These are phyloP conservation scores for Alaudala cheleensis DNA, from an alignment of 2,113 vertebrate genomes.

Conservation along the genomic window DNA sequence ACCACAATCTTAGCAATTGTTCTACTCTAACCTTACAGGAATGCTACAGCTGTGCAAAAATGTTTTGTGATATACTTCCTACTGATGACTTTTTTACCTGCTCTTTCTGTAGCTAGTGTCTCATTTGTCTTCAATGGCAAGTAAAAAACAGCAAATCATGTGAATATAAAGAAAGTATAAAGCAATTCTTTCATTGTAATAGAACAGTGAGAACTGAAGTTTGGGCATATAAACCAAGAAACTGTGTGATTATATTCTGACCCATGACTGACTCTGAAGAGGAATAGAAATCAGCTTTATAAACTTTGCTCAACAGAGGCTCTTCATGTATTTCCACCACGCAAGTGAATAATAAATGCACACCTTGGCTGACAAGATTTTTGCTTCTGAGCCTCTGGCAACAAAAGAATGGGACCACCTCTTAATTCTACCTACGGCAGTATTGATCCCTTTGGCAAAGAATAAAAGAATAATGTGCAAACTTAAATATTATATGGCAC, in stretches of 20 bases:
- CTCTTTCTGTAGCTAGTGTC: not conserved
- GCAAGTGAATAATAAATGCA: not conserved
- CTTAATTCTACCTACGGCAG: not conserved
- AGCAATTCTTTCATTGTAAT: not conserved
- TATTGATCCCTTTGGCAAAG: not conserved
- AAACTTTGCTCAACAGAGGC: not conserved
- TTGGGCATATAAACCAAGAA: not conserved
- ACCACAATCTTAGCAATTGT: not conserved
- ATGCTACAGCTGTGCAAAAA: not conserved
- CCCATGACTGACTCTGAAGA: not conserved
- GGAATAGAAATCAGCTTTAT: not conserved
- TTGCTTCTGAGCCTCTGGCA: not conserved
- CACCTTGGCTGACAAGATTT: not conserved
- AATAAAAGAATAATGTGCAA: not conserved
- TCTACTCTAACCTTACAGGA: not conserved
- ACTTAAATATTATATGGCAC: not conserved
- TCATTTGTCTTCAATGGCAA: not conserved
- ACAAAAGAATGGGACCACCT: not conserved
- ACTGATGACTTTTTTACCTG: not conserved
- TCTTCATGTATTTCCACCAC: not conserved
- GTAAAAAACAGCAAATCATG: not conserved
- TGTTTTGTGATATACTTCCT: not conserved
- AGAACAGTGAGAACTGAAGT: not conserved
- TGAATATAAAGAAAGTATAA: not conserved
- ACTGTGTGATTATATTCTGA: not conserved